Percentiles rank a stretch among this genome's conserved stretches.
These are phyloP conservation scores for Alosa sapidissima DNA, from an alignment of 2,797 vertebrate genomes.

Conservation along the genomic window DNA sequence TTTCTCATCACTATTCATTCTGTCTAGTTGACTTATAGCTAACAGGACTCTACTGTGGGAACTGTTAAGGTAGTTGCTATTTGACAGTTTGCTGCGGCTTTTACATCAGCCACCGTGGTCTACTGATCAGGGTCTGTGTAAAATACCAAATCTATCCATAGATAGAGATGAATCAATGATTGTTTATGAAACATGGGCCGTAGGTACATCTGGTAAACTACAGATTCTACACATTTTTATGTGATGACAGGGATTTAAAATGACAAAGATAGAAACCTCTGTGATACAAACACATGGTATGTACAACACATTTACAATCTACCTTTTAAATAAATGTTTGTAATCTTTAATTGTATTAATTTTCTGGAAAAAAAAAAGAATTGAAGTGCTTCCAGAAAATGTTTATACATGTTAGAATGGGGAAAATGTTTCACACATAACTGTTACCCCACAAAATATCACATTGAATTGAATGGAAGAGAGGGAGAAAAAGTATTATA, in stretches of 20 bases:
- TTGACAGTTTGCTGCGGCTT: constrained; percentile 61
- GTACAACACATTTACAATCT: constrained; percentile 78
- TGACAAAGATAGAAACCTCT: constrained; percentile 66
- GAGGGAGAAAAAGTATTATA: constrained; percentile 61
- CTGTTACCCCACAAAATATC: constrained; percentile 60
- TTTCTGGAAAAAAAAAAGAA: constrained; percentile 67
- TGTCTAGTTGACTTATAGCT: constrained; percentile 60
- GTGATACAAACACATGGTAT: constrained; percentile 73
- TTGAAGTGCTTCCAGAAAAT: constrained; percentile 78
- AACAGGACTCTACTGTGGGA: constrained; percentile 51
- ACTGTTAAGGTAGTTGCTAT: constrained; percentile 65
- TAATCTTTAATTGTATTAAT: constrained; percentile 70
- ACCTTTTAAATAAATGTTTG: constrained; percentile 74
- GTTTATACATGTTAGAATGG: constrained; percentile 59
- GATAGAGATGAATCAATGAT: constrained; percentile 43
- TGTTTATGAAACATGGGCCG: constrained; percentile 52
- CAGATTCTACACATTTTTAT: constrained; percentile 50
- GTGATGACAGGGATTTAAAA: constrained; percentile 48
- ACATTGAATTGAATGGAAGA: constrained; percentile 62
- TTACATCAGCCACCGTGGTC: constrained; percentile 65
- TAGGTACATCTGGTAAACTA: constrained; percentile 63
- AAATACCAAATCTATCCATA: constrained; percentile 37
- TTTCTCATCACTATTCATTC: constrained; percentile 69
- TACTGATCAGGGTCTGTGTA: constrained; percentile 44
- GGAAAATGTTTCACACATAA: constrained; percentile 60